Percentiles rank a stretch among this genome's conserved stretches.
Conservation (phyloP, 2,797 vertebrate species). For the Pagetopsis macropterus region DNA sequence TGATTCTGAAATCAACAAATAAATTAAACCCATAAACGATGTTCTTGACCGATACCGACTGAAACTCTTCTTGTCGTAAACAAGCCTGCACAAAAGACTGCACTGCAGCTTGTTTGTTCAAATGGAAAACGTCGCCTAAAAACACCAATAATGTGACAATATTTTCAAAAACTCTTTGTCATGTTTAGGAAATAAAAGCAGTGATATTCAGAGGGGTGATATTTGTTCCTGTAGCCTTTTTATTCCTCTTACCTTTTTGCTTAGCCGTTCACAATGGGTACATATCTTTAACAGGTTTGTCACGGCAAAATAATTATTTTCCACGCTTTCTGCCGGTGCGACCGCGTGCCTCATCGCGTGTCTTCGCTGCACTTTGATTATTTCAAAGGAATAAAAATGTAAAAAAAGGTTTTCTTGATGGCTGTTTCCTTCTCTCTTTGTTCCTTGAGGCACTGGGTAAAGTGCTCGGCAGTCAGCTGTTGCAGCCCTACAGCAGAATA, state of each 20-base stretch:
- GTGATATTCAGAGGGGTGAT: not conserved
- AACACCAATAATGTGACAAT: not conserved
- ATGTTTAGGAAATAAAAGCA: not conserved
- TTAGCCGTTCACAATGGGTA: slow-evolving; percentile 82
- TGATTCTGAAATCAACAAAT: not conserved
- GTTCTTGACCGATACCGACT: not conserved
- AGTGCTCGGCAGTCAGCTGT: slow-evolving; percentile 77
- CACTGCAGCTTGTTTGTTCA: slow-evolving; percentile 66
- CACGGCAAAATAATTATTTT: slow-evolving; percentile 77
- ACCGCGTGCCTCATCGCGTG: slow-evolving; percentile 85
- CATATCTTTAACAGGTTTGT: slow-evolving; percentile 83
- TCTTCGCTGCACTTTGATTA: slow-evolving; percentile 50
- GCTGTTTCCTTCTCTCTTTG: slow-evolving; percentile 74
- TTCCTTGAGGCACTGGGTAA: slow-evolving; percentile 77
- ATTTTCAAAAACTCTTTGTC: accelerated
- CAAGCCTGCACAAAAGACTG: slow-evolving; percentile 81
- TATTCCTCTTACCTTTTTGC: slow-evolving; percentile 83
- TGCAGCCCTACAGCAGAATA: slow-evolving; percentile 77
- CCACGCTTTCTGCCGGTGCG: slow-evolving; percentile 76
- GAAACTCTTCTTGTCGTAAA: slow-evolving; percentile 64
- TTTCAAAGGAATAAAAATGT: slow-evolving; percentile 39
- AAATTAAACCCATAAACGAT: not conserved
- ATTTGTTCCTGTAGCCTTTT: not conserved
- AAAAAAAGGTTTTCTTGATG: slow-evolving; percentile 23
- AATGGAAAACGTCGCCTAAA: slow-evolving; percentile 6